Percentiles rank a stretch among this genome's conserved stretches.
Conservation (phyloP, 2,113 vertebrate genomes). For the Taxidea taxus region DNA sequence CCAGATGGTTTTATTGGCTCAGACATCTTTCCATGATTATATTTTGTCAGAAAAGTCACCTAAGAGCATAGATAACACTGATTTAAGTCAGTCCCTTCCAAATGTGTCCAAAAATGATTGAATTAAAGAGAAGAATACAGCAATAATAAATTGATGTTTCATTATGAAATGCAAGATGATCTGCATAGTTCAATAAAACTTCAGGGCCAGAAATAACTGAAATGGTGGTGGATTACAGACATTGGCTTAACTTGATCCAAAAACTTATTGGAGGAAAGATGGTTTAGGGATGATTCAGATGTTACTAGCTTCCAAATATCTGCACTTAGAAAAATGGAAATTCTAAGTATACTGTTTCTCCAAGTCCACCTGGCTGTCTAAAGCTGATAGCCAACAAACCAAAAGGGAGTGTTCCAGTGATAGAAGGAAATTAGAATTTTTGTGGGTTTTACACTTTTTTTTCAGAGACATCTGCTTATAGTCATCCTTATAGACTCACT, state of each 20-base stretch:
- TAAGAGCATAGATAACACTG: conserved; percentile 62
- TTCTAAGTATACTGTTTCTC: not conserved
- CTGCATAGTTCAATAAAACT: not conserved
- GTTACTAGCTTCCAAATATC: conserved; percentile 58
- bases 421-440: conserved; percentile 55
- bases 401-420: not conserved
- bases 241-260: conserved; percentile 53
- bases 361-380: not conserved
- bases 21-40: conserved; percentile 63
- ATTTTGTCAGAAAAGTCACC: conserved; percentile 61
- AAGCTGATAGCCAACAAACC: not conserved
- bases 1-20: conserved; percentile 72
- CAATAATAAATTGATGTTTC: conserved; percentile 45
- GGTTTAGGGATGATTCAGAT: conserved; percentile 67
- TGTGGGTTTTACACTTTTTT: conserved; percentile 38
- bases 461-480: conserved; percentile 58
- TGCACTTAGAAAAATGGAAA: conserved; percentile 42
- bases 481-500: conserved; percentile 35
- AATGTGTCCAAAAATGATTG: conserved; percentile 24
- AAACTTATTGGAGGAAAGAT: conserved; percentile 50
- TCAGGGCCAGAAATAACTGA: conserved; percentile 48
- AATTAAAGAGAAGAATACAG: not conserved
- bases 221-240: not conserved
- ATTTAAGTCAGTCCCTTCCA: not conserved
- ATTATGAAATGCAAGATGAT: not conserved